phyloP scores from a whole-genome alignment of 2,113 vertebrate species.

The Actenoides hombroni region DNA sequence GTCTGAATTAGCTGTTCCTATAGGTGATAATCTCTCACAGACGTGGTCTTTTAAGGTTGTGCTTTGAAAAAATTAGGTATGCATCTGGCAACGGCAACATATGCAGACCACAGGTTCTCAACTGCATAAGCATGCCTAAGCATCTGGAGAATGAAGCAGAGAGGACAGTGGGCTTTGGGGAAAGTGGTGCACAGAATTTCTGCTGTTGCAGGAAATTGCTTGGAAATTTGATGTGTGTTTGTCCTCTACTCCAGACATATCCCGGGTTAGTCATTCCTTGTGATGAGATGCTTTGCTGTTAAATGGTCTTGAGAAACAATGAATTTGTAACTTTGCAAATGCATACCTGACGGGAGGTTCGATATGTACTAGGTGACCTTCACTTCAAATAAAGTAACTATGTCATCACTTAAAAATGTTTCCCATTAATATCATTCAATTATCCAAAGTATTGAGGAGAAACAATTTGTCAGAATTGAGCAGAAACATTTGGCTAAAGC shows the following conservation, averaged over 20 bases:
- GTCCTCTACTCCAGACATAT: background rate
- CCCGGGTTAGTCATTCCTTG: background rate
- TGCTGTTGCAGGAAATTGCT: background rate
- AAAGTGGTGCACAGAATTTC: background rate
- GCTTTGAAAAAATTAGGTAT: background rate
- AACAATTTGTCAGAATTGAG: too few species aligned
- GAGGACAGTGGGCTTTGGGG: background rate
- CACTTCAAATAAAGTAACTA: background rate
- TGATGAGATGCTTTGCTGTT: background rate
- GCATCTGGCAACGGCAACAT: background rate
- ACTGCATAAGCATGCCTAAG: background rate
- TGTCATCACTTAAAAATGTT: background rate
- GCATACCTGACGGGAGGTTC: background rate
- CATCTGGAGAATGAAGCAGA: background rate
- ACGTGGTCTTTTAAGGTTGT: background rate
- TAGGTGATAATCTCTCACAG: background rate
- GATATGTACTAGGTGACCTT: background rate
- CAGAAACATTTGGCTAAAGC: background rate
- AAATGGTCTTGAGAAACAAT: background rate
- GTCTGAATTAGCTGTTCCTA: background rate
- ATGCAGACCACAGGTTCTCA: background rate
- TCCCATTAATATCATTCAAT: background rate
- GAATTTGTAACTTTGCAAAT: background rate
- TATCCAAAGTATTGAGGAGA: background rate
- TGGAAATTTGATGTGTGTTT: background rate